Evolutionary conservation across 2,113 vertebrate genomes (phyloP), one percentile per base, ranked within the genome.

Genomic region (Mugil cephalus): DNA sequence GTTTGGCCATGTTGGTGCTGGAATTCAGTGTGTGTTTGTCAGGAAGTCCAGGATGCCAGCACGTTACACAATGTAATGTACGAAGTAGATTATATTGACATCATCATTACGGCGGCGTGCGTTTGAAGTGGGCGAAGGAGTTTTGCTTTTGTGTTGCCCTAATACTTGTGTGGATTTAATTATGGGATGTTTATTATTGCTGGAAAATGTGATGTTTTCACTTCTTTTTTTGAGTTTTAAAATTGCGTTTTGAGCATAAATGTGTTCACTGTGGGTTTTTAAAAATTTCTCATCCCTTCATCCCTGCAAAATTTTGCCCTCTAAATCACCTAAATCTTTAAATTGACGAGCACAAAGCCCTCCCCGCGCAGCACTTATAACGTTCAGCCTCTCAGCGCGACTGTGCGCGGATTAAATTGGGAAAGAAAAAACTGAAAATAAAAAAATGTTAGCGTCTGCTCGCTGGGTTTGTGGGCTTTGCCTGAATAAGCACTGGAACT

Each of bases 401-500:
- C 17, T 50, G 19, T 69, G 65, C 72, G 18, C 69, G 21, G 51
- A 78, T 73, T 40, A 42, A 46, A 69, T 17, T 18, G 45, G 45
- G 48, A 70, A 66, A 10, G n/a, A 38, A 38, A 46, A 53, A 62
- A 64, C 5, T 24, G 2, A 21, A 46, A 59, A 54, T 36, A 13
- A 15, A 63, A 56, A 51, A 35, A 21, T 15, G 30, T 58, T 39
- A 52, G 35, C 35, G 45, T 46, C 30, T 68, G 38, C 48, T 38
- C 53, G 59, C 54, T 51, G 59, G 54, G 45, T 63, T 81, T 69
- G 54, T 42, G 53, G 63, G 63, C 72, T 77, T 74, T 79, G 82
- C 77, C 79, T 86, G 79, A 89, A 93, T 82, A 91, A 91, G 86
- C 79, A 65, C 63, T 92, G 87, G 80, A 94, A 93, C 91, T 90